Conservation (phyloP, 2,113 vertebrate species). For the Gila orcuttii region DNA sequence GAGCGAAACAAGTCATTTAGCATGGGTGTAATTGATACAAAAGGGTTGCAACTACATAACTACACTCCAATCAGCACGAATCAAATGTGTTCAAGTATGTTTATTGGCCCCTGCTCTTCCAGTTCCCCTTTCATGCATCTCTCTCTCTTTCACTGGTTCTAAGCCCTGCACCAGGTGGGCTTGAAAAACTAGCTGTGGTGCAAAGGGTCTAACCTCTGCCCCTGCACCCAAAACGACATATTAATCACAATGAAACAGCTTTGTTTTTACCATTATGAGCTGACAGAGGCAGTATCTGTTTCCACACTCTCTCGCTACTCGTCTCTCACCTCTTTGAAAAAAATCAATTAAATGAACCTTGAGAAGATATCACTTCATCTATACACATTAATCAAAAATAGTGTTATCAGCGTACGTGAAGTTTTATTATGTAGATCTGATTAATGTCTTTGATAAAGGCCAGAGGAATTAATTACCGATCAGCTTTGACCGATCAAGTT, state of each 20-base stretch:
- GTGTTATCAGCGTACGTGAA: slow-evolving; percentile 73
- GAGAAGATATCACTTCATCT: slow-evolving; percentile 83
- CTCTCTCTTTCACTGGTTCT: background rate
- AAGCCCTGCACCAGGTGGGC: slow-evolving; percentile 28
- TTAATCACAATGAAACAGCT: slow-evolving; percentile 44
- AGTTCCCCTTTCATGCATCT: background rate
- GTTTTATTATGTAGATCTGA: slow-evolving; percentile 88
- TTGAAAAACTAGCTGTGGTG: slow-evolving; percentile 39
- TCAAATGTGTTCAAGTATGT: slow-evolving; percentile 45
- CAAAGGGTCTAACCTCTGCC: slow-evolving; percentile 43
- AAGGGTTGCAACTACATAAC: slow-evolving; percentile 55
- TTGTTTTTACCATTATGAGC: slow-evolving; percentile 16
- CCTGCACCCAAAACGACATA: slow-evolving; percentile 12
- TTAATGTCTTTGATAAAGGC: slow-evolving; percentile 82
- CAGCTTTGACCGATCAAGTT: slow-evolving; percentile 74
- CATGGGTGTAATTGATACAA: slow-evolving; percentile 57
- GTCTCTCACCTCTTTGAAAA: slow-evolving; percentile 60
- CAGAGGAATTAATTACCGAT: slow-evolving; percentile 84
- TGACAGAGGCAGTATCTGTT: slow-evolving; percentile 33
- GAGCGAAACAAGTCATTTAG: slow-evolving; percentile 56
- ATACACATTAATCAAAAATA: slow-evolving; percentile 84
- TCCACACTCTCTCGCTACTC: background rate
- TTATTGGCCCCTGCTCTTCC: background rate
- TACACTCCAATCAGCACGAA: slow-evolving; percentile 47
- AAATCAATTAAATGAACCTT: slow-evolving; percentile 87